Evolutionary conservation across 2,888 invertebrate genomes (phyloP).

Genomic region (Spodoptera littoralis): DNA sequence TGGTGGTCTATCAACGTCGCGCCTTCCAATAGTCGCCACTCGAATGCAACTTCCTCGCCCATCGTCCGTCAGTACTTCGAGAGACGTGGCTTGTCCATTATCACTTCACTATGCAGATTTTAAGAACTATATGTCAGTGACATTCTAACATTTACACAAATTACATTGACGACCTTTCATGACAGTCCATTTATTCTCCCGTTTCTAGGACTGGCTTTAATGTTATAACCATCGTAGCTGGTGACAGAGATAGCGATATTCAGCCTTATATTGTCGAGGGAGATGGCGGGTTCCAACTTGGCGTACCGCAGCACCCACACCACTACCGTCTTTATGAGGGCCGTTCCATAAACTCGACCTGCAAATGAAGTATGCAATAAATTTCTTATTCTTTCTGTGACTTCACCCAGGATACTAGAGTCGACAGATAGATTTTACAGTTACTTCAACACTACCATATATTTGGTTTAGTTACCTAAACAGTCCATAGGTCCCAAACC

Average conservation of each 20-base stretch:
- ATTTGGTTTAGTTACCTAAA: slow-evolving; percentile 64
- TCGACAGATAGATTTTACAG: too few relatives aligned
- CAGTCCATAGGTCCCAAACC: slow-evolving; percentile 83
- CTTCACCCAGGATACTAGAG: too few relatives aligned
- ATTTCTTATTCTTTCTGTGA: too few relatives aligned
- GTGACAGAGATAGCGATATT: slow-evolving; percentile 77
- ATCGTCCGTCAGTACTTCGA: too few relatives aligned
- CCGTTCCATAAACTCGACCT: slow-evolving; percentile 79
- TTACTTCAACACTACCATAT: background rate
- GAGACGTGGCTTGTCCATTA: too few relatives aligned
- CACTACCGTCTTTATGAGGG: slow-evolving; percentile 74
- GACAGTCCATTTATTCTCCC: slow-evolving; percentile 23
- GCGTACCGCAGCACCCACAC: slow-evolving; percentile 67
- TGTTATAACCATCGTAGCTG: slow-evolving; percentile 71
- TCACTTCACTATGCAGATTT: too few relatives aligned
- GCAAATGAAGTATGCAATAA: slow-evolving; percentile 13
- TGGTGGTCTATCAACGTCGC: too few relatives aligned
- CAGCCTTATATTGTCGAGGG: slow-evolving; percentile 68
- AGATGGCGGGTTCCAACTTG: slow-evolving; percentile 65
- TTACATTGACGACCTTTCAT: slow-evolving; percentile 6
- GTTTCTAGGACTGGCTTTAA: slow-evolving; percentile 62
- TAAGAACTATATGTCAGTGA: too few relatives aligned
- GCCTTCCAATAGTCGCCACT: too few relatives aligned
- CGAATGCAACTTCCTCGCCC: too few relatives aligned
- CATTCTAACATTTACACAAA: background rate